Evolutionary conservation across 2,888 invertebrate genomes (phyloP), one percentile per base, ranked within the genome.

Genomic region (Aradus depressus): DNA sequence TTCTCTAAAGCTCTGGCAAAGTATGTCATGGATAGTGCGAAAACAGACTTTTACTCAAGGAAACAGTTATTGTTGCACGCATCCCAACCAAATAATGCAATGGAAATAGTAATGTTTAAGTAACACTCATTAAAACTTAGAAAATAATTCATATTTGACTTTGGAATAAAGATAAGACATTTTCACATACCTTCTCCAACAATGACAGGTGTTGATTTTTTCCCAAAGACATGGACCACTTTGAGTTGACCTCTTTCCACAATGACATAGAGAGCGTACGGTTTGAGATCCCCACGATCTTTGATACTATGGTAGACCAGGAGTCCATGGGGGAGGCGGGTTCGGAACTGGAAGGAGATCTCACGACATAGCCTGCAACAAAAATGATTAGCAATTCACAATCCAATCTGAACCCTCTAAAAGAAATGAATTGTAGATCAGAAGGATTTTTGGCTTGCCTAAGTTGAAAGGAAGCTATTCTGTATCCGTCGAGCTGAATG

Each of bases 181-280:
- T 21, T 19, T 5, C 35, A 23, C 57, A 56, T 53, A 68, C 68
- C 89, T 68, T 88, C 79, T 31, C 89, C 90, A 3, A 91, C 89
- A 1, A 86, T 88, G 35, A 90, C 64, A n/a, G 77, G 76, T 0
- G 89, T 89, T 47, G 87, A 78, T 65, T 84, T 83, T 66, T 89
- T 88, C 3, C 89, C 89, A 65, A 89, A 90, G 22, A 90, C 88
- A 66, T 91, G 90, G 6, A 90, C 89, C 50, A 91, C 87, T 74
- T 90, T 90, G 16, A 91, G 70, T 69, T 89, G 87, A 16, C 90
- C 91, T 65, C 90, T 90, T 66, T 90, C 89, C 19, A 91, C 86
- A 63, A 90, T 90, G 31, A 91, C 84, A 66, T 91, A 91, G 18
- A 91, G 71, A 41, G 91, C 91, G 64, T 91, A 91, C 0, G 89